phyloP scores from a whole-genome alignment of 2,888 invertebrate species.

The Tenthredo mesomela region DNA sequence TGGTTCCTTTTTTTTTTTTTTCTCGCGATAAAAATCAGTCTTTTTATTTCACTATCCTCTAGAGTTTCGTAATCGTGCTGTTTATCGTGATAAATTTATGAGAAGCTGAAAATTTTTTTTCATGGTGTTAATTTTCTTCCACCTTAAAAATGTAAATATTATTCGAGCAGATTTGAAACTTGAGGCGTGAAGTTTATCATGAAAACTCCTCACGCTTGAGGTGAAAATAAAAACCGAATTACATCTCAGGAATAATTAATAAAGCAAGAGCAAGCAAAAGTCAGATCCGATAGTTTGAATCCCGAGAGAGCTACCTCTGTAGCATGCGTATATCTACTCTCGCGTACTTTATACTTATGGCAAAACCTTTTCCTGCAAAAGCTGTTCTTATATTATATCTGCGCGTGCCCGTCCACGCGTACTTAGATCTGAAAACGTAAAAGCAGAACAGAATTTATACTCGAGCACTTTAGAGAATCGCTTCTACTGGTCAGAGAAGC shows the following conservation, averaged over 20 bases:
- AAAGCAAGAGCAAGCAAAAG: slow-evolving; percentile 28
- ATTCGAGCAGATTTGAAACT: slow-evolving; percentile 37
- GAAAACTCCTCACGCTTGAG: slow-evolving; percentile 39
- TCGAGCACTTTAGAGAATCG: slow-evolving; percentile 25
- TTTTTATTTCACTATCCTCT: neutral
- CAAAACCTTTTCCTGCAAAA: slow-evolving; percentile 5
- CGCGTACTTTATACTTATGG: neutral
- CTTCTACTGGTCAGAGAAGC: slow-evolving; percentile 22
- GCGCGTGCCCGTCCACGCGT: neutral
- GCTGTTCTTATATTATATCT: slow-evolving; percentile 4
- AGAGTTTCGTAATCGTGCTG: neutral
- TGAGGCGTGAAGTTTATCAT: slow-evolving; percentile 26
- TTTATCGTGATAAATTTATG: slow-evolving; percentile 25
- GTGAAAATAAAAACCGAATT: slow-evolving; percentile 32
- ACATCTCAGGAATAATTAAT: slow-evolving; percentile 28
- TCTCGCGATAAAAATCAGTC: neutral
- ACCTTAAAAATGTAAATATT: slow-evolving; percentile 36
- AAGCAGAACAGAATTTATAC: slow-evolving; percentile 39
- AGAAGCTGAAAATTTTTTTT: slow-evolving; percentile 9
- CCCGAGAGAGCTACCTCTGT: slow-evolving; percentile 5
- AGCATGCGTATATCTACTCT: neutral
- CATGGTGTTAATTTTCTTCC: slow-evolving; percentile 31
- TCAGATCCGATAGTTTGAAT: slow-evolving; percentile 20
- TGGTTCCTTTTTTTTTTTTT: neutral
- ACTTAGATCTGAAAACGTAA: slow-evolving; percentile 28